Evolutionary conservation across 1,140 invertebrate genomes (phyloP), one percentile per base, ranked within the genome.

Genomic region (Theocolax elegans): DNA sequence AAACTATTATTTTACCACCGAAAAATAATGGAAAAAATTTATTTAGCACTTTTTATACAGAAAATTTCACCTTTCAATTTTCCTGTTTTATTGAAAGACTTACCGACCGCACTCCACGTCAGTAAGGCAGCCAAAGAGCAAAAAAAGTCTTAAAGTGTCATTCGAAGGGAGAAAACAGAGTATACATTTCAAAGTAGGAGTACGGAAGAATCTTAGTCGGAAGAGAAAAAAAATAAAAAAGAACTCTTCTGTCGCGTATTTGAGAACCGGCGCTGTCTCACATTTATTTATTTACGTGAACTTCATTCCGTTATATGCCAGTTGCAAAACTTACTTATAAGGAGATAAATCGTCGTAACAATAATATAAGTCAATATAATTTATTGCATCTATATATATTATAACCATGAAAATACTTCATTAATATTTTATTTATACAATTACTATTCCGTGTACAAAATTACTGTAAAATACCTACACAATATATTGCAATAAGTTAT

Each of bases 111-210:
- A 69, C 27, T 69, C 67, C 67, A 69, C 40, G 25, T 69, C 23
- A 63, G 48, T 68, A 68, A 68, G 56, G 56, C 58, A 69, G 58
- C 59, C 67, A 69, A 69, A 68, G 51, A 54, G 38, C 31, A 60
- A 68, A 68, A 54, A 48, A 44, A 48, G 12, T 63, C 29, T 31
- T 49, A 60, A 31, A 65, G 56, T 23, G 29, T 60, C n/a, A 65
- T 59, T 59, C 38, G 12, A 60, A 66, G 44, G 35, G 46, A 60
- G 31, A 66, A 63, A 69, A 68, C 54, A 44, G 12, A 49, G 40
- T 46, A 56, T 49, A 59, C 17, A 46, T 58, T 58, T 48, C 7
- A 48, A 27, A 51, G 46, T 51, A 67, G 15, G 38, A 67, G 25
- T 49, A 49, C 31, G 21, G 19, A 31, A 59, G 31, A 48, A 59